Base-by-base conservation (phyloP, 35 echinoderm and acorn worm species). In the Strongylocentrotus purpuratus region DNA sequence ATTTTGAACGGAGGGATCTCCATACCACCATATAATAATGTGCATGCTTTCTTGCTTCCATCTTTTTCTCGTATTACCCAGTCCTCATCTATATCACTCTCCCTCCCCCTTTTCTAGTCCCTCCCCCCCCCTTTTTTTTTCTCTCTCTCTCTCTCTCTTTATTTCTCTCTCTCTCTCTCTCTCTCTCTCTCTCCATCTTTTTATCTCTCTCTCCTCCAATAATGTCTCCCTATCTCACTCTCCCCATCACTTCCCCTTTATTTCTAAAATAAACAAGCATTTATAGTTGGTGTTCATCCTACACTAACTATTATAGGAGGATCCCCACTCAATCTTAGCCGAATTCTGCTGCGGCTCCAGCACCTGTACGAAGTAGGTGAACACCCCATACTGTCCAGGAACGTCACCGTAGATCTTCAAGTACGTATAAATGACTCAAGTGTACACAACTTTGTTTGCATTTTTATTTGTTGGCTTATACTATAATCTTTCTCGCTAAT, bases 321-420 rank as follows among this genome's bases (percentile, higher is more conserved):
- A 45, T n/a, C 46, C 7, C 11, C 47, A 5, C 86, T 46, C 5
- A 96, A 97, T 61, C 65, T 96, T 9, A 86, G 96, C 14, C 86
- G 97, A 31, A 92, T 97, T 2, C 87, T 97, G 95, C 28, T 97
- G 15, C 92, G 97, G 35, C 90, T 97, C 2, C 95, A 97, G 33
- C 97, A 97, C 60, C 52, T 97, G 60, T 97, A 92, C 86, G 97
- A 94, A 35, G 85, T 92, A 33, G 94, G 86, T 28, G 95, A 97
- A 95, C 95, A 97, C 45, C 88, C 95, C 45, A 31, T 65, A 2
- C 88, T 97, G 9, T 97, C 97, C 25, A 96, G 96, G 15, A 87
- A 95, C 52, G 97, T 85, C 31, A 95, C 87, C 0, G 71, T 97
- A 20, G 95, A 97, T 93, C 46, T 96, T 28, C 87, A 86, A 60